Evolutionary conservation across 2,797 vertebrate species (phyloP).

Genomic region (Microhierax caerulescens): DNA sequence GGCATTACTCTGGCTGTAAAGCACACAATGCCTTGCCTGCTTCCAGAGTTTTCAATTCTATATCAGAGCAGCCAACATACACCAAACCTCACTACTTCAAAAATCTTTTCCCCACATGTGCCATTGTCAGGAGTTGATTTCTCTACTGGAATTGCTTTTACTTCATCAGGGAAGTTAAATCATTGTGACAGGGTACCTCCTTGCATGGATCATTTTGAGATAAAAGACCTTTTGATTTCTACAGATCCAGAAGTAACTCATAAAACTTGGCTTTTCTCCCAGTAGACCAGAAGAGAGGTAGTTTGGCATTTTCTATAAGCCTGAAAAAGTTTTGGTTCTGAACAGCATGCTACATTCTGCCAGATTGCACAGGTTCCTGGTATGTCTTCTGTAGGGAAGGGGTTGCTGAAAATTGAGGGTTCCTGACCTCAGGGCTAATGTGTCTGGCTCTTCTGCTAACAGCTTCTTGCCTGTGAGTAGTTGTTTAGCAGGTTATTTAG

Average conservation of each 20-base stretch:
- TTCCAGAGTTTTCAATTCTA: neutral
- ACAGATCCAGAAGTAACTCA: neutral
- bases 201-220: neutral
- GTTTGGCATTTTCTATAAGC: neutral
- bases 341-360: neutral
- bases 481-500: conserved; percentile 9
- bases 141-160: neutral
- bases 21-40: neutral
- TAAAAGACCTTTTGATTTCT: neutral
- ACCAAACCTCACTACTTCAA: neutral
- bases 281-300: neutral
- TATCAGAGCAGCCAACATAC: neutral
- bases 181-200: neutral
- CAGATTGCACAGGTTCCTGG: neutral
- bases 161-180: neutral
- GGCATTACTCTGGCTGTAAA: neutral
- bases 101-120: neutral
- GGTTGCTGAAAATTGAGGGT: neutral
- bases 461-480: neutral
- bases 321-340: neutral
- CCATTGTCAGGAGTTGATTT: neutral
- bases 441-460: neutral
- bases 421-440: neutral
- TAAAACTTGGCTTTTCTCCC: neutral
- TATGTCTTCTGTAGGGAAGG: neutral